Base-by-base conservation (phyloP, 1,140 invertebrate species). In the Drosophila tristis region DNA sequence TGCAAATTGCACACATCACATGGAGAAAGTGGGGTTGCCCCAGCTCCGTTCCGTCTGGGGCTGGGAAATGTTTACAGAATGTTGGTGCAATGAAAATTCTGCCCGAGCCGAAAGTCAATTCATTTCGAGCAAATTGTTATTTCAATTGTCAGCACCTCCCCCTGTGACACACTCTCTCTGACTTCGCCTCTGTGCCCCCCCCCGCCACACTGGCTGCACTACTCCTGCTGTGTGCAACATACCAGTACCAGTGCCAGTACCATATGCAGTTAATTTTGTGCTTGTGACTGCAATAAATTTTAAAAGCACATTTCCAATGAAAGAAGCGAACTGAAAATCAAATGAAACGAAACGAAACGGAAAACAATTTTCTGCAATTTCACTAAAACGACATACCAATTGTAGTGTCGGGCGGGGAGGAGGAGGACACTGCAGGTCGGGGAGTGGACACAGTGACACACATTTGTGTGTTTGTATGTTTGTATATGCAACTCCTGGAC, bases 331-430 rank as follows among this genome's bases (percentile, higher is more conserved):
- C 74, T 78, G 80, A 78, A 54, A 67, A 29, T 68, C 25, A 80
- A 77, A 74, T 77, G 74, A 64, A 39, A 63, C 55, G 60, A 65
- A 82, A 81, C 74, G 81, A 85, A 85, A 85, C 74, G 82, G 81
- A 85, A 87, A 85, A 85, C 81, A 85, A 85, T 85, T 87, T 87
- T 85, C 60, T 85, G 82, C 81, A 85, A 85, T 85, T 85, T 85
- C 61, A 78, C 80, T 85, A 78, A 87, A 85, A 85, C 78, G 81
- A 76, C 66, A 86, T 53, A 63, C 20, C 25, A 31, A 56, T 51
- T 39, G 35, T 39, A 4, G 35, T 39, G 11, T 13, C 11, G 3
- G 51, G 60, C 43, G 59, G 15, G 11, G 43, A 35, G 2, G 47
- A 49, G 43, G 66, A 23, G n/a, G 43, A 25, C 0, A 13, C 4